Conservation (phyloP, 2,888 invertebrate genomes). For the Andrena minutula region DNA sequence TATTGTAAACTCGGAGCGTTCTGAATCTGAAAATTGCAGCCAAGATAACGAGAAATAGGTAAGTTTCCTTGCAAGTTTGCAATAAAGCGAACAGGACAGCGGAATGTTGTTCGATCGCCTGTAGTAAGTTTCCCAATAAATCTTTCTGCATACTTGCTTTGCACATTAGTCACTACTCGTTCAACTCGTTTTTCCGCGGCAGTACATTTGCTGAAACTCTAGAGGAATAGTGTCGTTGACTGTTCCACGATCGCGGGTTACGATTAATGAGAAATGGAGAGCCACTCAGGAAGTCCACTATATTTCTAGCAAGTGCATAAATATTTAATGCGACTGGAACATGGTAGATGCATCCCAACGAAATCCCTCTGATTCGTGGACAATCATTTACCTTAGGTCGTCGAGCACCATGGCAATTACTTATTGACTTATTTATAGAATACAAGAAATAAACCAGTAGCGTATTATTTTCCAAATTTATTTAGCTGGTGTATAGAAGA, state of each 20-base stretch:
- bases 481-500: no score
- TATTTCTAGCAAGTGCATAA: conserved; percentile 58
- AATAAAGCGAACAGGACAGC: conserved; percentile 16
- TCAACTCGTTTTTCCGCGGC: conserved; percentile 36
- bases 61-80: background rate
- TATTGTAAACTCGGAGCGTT: no score
- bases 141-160: conserved; percentile 26
- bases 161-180: conserved; percentile 51
- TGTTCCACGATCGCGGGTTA: conserved; percentile 34
- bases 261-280: conserved; percentile 52
- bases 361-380: conserved; percentile 51
- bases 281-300: conserved; percentile 48
- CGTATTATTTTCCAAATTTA: no score
- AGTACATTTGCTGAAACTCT: conserved; percentile 36
- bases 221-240: conserved; percentile 54
- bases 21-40: no score
- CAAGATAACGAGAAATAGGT: background rate
- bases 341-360: conserved; percentile 17
- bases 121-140: conserved; percentile 36
- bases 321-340: conserved; percentile 53
- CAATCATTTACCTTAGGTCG: conserved; percentile 43
- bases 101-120: conserved; percentile 20
- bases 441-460: no score
- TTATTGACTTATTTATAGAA: background rate
- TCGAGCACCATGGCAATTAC: conserved; percentile 35